Percentiles rank a stretch among this genome's conserved stretches.
These are phyloP conservation scores for Tipula confusa DNA, from an alignment of 2,888 invertebrate genomes.

Conservation along the genomic window DNA sequence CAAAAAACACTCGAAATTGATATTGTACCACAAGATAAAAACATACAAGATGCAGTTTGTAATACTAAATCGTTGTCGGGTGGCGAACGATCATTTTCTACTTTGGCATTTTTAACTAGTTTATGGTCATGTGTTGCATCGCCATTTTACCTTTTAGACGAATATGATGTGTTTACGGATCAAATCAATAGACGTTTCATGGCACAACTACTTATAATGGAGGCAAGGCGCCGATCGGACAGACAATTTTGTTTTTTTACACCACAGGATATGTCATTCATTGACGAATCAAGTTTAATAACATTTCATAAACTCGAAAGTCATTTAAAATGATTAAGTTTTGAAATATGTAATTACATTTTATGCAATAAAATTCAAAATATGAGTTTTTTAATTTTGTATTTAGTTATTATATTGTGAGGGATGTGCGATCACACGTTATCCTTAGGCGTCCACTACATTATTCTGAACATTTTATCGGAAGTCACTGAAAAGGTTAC, in stretches of 20 bases:
- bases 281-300: conserved; percentile 52
- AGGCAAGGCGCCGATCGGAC: conserved; percentile 62
- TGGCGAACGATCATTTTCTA: conserved; percentile 94
- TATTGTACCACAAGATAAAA: conserved; percentile 55
- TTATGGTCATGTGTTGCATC: conserved; percentile 89
- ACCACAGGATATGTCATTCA: conserved; percentile 69
- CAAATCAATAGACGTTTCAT: conserved; percentile 75
- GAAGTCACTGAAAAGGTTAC: too few species aligned
- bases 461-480: too few species aligned
- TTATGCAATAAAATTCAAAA: neutral
- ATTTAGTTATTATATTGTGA: too few species aligned
- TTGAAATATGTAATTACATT: too few species aligned
- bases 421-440: too few species aligned
- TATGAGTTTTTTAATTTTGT: too few species aligned
- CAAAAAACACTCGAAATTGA: conserved; percentile 52
- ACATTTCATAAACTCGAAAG: conserved; percentile 54
- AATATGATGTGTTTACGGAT: conserved; percentile 97
- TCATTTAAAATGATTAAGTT: conserved; percentile 44
- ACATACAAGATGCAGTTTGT: conserved; percentile 48
- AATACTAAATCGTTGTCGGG: conserved; percentile 76
- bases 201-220: conserved; percentile 70
- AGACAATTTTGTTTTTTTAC: conserved; percentile 88
- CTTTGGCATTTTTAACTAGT: conserved; percentile 86
- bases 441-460: too few species aligned
- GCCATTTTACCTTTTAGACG: conserved; percentile 92